Percentiles rank a stretch among this genome's conserved stretches.
These are phyloP conservation scores for Oxygymnocypris stewartii DNA, from an alignment of 2,113 vertebrate species.

Conservation along the genomic window DNA sequence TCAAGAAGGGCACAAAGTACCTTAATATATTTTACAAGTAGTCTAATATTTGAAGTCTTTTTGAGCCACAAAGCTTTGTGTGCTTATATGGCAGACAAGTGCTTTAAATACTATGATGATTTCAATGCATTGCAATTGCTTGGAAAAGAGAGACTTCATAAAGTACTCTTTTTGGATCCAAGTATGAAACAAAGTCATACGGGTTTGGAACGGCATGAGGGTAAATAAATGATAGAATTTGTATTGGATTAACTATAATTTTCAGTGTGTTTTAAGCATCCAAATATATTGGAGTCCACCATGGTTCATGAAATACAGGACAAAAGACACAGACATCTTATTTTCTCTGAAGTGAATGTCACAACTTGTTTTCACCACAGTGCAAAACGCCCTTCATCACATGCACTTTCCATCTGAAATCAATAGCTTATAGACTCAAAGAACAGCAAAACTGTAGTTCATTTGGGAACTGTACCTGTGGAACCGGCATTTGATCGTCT, in stretches of 20 bases:
- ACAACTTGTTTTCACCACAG: not conserved
- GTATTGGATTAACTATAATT: not conserved
- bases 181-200: not conserved
- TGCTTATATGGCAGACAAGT: not conserved
- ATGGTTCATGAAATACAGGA: not conserved
- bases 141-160: not conserved
- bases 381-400: not conserved
- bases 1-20: not conserved
- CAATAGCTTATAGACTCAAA: not conserved
- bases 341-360: not conserved
- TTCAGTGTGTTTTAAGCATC: not conserved
- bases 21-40: not conserved
- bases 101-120: not conserved
- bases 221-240: not conserved
- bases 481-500: not conserved
- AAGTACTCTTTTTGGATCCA: not conserved
- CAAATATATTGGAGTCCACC: not conserved
- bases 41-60: not conserved
- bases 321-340: not conserved
- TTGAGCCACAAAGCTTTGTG: not conserved
- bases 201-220: not conserved
- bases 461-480: conserved; percentile 17
- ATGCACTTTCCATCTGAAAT: conserved; percentile 1
- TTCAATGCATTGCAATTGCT: not conserved
- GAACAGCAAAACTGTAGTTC: not conserved